phyloP scores from a whole-genome alignment of 2,797 vertebrate genomes.

The Phalanger gymnotis region DNA sequence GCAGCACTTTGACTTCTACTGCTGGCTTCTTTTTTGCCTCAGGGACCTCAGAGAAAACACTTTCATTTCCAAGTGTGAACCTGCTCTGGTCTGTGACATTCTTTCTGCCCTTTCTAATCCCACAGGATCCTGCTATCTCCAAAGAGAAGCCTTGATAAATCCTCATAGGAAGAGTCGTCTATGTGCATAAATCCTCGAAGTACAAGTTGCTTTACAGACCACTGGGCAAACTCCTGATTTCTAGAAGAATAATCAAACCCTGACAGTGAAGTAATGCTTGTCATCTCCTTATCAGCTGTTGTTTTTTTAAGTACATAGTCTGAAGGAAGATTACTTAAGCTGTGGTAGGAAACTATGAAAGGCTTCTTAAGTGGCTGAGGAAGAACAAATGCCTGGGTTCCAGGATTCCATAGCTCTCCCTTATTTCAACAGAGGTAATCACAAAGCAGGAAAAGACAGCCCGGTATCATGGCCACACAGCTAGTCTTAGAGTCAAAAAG shows the following conservation, averaged over 20 bases:
- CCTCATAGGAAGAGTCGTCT: not conserved
- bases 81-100: not conserved
- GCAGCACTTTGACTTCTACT: constrained; percentile 27
- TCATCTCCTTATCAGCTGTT: not conserved
- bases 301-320: not conserved
- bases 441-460: not conserved
- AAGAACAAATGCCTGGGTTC: not conserved
- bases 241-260: not conserved
- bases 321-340: not conserved
- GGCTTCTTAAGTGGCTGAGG: not conserved
- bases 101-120: not conserved
- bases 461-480: not conserved
- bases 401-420: not conserved
- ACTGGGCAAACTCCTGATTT: not conserved
- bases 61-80: constrained; percentile 48
- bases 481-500: not conserved
- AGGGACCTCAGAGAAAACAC: not conserved
- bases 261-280: not conserved
- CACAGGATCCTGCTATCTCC: not conserved
- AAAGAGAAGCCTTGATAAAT: not conserved
- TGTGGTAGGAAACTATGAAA: not conserved
- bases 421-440: not conserved
- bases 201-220: not conserved
- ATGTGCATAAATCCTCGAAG: not conserved
- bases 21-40: constrained; percentile 34